Evolutionary conservation across 2,888 invertebrate genomes (phyloP).

Genomic region (Hetaerina titia): DNA sequence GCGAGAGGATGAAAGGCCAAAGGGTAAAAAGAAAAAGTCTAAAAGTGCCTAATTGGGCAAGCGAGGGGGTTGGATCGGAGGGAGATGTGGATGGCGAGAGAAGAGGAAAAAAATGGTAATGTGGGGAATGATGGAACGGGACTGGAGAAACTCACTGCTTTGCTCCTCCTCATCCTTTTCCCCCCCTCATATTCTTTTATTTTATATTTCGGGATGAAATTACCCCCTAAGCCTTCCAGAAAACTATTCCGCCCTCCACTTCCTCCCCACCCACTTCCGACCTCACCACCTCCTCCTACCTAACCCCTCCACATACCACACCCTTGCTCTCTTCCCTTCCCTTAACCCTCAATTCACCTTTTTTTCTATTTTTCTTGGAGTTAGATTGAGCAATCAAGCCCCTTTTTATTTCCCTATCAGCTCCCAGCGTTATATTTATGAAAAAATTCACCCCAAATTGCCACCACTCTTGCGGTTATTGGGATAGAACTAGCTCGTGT

Average conservation of each 20-base stretch:
- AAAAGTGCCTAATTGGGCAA: conserved; percentile 9
- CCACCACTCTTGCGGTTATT: conserved; percentile 41
- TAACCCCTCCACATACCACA: neutral
- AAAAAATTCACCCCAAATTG: conserved; percentile 57
- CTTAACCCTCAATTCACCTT: neutral
- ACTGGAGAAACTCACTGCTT: conserved; percentile 49
- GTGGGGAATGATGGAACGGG: conserved; percentile 45
- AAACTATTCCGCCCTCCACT: conserved; percentile 1
- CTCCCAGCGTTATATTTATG: conserved; percentile 64
- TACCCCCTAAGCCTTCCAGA: conserved; percentile 55
- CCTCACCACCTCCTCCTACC: neutral
- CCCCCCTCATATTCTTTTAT: conserved; percentile 46
- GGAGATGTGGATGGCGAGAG: neutral
- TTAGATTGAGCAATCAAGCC: conserved; percentile 66
- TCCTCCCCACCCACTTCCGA: neutral
- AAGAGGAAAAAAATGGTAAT: conserved; percentile 40
- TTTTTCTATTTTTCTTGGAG: conserved; percentile 53
- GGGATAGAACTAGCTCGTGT: conserved; percentile 60
- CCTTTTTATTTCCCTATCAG: conserved; percentile 66
- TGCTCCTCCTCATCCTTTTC: conserved; percentile 44
- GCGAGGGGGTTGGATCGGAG: neutral
- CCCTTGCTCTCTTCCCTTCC: neutral
- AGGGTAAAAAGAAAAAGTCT: neutral
- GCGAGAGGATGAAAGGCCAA: neutral
- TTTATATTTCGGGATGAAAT: conserved; percentile 61